Evolutionary conservation across 2,888 invertebrate species (phyloP).

Genomic region (Dendrolimus houi): DNA sequence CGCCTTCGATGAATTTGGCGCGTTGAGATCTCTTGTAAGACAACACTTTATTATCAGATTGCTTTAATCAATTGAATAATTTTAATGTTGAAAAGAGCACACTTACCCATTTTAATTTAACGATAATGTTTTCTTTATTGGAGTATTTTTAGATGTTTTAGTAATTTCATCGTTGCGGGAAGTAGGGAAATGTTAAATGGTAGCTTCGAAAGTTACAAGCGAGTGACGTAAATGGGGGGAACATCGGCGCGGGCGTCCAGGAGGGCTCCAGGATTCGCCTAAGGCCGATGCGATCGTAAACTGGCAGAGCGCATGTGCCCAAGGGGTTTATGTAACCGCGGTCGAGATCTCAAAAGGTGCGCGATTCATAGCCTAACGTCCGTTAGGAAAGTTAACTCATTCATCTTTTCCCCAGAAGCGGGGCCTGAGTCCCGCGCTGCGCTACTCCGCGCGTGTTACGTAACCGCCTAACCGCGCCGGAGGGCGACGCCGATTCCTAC

Average conservation of each 20-base stretch:
- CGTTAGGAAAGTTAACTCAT: conserved; percentile 71
- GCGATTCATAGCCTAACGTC: conserved; percentile 64
- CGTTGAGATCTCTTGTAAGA: background rate
- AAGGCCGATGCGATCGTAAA: conserved; percentile 15
- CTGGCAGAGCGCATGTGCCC: conserved; percentile 43
- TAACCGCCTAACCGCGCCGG: conserved; percentile 49
- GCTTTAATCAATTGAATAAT: background rate
- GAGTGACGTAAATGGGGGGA: background rate
- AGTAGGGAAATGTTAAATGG: background rate
- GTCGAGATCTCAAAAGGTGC: conserved; percentile 42
- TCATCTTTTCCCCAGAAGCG: conserved; percentile 71
- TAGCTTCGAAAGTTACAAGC: background rate
- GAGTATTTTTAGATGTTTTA: background rate
- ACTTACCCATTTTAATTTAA: no score
- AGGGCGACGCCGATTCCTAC: conserved; percentile 43
- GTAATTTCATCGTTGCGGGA: background rate
- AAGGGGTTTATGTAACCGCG: conserved; percentile 56
- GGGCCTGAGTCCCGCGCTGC: conserved; percentile 47
- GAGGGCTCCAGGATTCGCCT: conserved; percentile 6
- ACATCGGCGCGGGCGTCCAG: conserved; percentile 31
- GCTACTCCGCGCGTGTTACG: conserved; percentile 59
- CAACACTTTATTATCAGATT: background rate
- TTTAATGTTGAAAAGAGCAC: background rate
- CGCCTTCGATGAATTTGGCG: background rate
- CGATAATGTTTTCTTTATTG: no score